These are phyloP conservation scores for Tympanoctomys barrerae DNA, from an alignment of 2,797 vertebrate genomes.

Conservation along the genomic window DNA sequence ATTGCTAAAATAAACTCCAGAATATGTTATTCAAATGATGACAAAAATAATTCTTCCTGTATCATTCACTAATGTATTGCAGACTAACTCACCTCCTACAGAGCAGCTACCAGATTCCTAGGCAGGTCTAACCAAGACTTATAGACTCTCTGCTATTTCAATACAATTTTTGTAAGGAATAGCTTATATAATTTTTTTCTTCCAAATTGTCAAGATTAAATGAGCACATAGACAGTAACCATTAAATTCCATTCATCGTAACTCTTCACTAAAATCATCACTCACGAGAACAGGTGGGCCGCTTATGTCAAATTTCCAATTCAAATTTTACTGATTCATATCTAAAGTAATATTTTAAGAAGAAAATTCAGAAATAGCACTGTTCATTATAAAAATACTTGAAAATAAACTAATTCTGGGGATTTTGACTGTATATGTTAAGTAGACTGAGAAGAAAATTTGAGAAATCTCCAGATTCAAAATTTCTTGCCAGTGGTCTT, in stretches of 20 bases:
- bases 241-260: neutral
- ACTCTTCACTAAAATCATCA: neutral
- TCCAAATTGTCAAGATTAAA: neutral
- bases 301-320: neutral
- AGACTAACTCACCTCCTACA: neutral
- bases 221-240: neutral
- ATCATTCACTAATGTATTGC: neutral
- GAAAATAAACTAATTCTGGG: neutral
- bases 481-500: neutral
- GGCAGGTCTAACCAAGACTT: neutral
- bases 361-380: neutral
- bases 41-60: neutral
- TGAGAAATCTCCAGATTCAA: neutral
- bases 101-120: neutral
- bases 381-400: neutral
- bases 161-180: neutral
- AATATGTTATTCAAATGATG: constrained; percentile 46
- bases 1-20: neutral
- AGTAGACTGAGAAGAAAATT: neutral
- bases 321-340: neutral
- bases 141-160: neutral
- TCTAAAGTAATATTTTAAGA: neutral
- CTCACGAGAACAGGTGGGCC: neutral
- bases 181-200: no score
- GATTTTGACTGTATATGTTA: neutral